Evolutionary conservation across 2,888 invertebrate genomes (phyloP), one percentile per base, ranked within the genome.

Genomic region (Rhimphoctona megacephalus): DNA sequence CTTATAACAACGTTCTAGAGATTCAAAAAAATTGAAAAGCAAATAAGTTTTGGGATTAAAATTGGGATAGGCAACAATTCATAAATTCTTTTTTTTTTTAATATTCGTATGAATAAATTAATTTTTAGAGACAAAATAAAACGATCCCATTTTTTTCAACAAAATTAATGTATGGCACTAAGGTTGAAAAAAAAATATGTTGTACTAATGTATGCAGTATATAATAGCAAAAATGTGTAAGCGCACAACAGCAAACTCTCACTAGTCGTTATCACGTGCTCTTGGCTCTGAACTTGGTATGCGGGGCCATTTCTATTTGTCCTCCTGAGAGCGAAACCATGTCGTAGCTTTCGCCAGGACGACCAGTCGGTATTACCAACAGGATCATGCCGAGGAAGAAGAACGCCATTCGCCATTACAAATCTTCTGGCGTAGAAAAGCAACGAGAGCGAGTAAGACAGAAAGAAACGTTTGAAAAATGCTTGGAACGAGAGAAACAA

Each of bases 321-420:
- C 93, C 93, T 93, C 91, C 92, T 93, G 93, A 93, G 92, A 94
- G 93, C 92, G 88, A 93, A 93, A 93, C 91, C 93, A 88, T 93
- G 94, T 94, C 90, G 91, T 89, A 91, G 92, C 90, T 92, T 93
- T 92, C 91, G 91, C 89, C 86, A 82, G 87, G 90, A 90, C 91
- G 92, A 91, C 91, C 92, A 61, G 78, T 69, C 78, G 67, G 46
- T 46, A 61, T 39, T 57, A 57, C 54, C 52, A 76, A 61, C 82
- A 69, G 82, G 57, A 81, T 80, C 80, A 81, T 52, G 54, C 76
- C 69, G 74, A 61, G 74, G 64, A 69, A 79, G 82, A 82, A 77
- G 70, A 69, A 67, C 61, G 74, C 33, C 46, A 77, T 73, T 72
- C 57, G 67, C 74, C 81, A 43, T 74, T 78, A 46, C 54, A 69